Evolutionary conservation across 2,797 vertebrate species (phyloP), one percentile per base, ranked within the genome.

Genomic region (Lutjanus campechanus): DNA sequence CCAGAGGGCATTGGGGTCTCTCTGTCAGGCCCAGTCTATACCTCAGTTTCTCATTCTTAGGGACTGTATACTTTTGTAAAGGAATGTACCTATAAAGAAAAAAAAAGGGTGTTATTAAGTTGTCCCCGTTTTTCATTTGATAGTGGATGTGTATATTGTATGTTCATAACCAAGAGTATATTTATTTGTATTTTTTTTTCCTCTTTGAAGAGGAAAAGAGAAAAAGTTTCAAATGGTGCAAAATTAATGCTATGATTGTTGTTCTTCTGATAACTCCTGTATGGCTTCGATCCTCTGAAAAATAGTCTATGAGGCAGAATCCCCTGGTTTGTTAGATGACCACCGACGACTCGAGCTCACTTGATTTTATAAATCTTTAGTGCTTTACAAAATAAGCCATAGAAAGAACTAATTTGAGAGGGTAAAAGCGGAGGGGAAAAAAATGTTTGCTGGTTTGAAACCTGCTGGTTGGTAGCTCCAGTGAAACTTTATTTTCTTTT

Each of bases 61-160:
- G 92, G 92, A 94, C 95, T 93, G 93, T 95, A 91, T 87, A 95
- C 93, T 94, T 95, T 95, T 95, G 94, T 95, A 95, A 94, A 95
- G 92, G 94, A 95, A 95, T 95, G 93, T 95, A 95, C 86, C 86
- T 91, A 89, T 88, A 87, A 85, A 87, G 82, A 87, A 83, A 89
- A 84, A 79, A 88, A 85, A n/a, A n/a, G n/a, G 89, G 86, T 92
- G 90, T 93, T 90, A 85, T 83, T 90, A 84, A 90, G 86, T 93
- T 93, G 87, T 92, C 82, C 82, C 88, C 25, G 41, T 91, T 92
- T 89, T 91, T 91, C 76, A 82, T 94, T 92, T 90, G 81, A 87
- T 92, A 69, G 94, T 94, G 91, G 89, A 92, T 90, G 90, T 93
- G 92, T 94, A 91, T 91, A 93, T 90, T 87, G 90, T 94, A 89